A percentile compares a stretch with the other conserved stretches of the same genome.
phyloP scores from a whole-genome alignment of 2,113 vertebrate species.

The Trinectes maculatus region DNA sequence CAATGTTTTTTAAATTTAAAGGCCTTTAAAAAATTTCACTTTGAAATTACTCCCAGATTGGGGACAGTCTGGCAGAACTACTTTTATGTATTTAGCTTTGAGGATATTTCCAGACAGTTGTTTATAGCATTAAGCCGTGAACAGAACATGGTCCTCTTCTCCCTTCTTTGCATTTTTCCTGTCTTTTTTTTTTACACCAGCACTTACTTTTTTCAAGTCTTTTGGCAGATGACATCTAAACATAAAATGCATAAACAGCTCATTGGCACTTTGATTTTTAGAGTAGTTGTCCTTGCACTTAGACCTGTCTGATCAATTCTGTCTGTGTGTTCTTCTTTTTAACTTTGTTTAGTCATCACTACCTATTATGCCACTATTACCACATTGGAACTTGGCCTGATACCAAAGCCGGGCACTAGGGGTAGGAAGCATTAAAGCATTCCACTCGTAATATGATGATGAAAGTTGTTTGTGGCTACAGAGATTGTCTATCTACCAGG shows the following conservation, averaged over 20 bases:
- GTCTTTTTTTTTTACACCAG: background rate
- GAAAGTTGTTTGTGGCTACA: background rate
- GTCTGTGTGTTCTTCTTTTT: slow-evolving; percentile 13
- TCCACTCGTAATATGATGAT: background rate
- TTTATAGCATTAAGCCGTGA: slow-evolving; percentile 42
- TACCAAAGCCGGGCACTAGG: background rate
- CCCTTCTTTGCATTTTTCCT: background rate
- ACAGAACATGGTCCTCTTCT: slow-evolving; percentile 9
- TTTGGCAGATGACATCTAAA: slow-evolving; percentile 22
- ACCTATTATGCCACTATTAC: slow-evolving; percentile 20
- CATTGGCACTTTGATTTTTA: slow-evolving; percentile 34
- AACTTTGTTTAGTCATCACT: slow-evolving; percentile 31
- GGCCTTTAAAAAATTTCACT: background rate
- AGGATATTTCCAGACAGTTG: slow-evolving; percentile 50
- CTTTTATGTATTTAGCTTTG: slow-evolving; percentile 54
- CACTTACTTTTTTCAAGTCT: slow-evolving; percentile 21
- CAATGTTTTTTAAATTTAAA: background rate
- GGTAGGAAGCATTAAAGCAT: background rate
- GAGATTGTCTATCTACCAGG: background rate
- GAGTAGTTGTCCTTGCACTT: slow-evolving; percentile 38
- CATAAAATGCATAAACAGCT: slow-evolving; percentile 60
- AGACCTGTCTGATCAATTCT: slow-evolving; percentile 18
- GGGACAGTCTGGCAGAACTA: slow-evolving; percentile 15
- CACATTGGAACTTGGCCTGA: slow-evolving; percentile 7
- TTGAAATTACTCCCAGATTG: slow-evolving; percentile 28